phyloP scores from a whole-genome alignment of 2,797 vertebrate species.

The Crocidura indochinensis region DNA sequence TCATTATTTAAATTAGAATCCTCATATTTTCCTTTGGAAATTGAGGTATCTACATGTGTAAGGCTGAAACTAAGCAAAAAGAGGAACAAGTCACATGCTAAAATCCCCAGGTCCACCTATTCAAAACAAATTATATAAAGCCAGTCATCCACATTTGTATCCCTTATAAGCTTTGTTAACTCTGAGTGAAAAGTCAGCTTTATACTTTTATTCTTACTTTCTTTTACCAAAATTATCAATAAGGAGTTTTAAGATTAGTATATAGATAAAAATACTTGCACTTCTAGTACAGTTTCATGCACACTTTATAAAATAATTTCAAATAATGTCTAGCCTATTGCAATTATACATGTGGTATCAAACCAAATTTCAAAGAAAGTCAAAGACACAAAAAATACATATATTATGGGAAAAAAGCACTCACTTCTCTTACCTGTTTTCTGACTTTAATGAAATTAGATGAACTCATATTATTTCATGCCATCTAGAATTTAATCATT shows the following conservation, averaged over 20 bases:
- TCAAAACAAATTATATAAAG: background rate
- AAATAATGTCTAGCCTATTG: background rate
- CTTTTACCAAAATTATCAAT: conserved; percentile 53
- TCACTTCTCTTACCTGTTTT: conserved; percentile 45
- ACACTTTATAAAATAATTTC: conserved; percentile 18
- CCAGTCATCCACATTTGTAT: conserved; percentile 39
- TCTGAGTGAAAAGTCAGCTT: conserved; percentile 69
- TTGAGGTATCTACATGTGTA: conserved; percentile 19
- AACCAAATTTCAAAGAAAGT: conserved; percentile 52
- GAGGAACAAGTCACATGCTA: background rate
- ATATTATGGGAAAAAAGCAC: conserved; percentile 46
- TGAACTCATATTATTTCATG: conserved; percentile 40
- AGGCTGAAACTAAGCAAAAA: conserved; percentile 66
- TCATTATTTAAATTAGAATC: conserved; percentile 74
- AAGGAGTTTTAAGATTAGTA: conserved; percentile 37
- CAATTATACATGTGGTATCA: background rate
- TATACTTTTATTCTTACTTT: conserved; percentile 53
- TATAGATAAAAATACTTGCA: conserved; percentile 45
- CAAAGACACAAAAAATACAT: background rate
- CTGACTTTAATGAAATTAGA: conserved; percentile 72
- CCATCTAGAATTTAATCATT: conserved; percentile 14
- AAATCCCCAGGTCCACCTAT: background rate
- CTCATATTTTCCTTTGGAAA: background rate
- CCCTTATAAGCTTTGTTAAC: conserved; percentile 48
- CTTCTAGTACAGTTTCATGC: conserved; percentile 47